phyloP scores from a whole-genome alignment of 2,888 invertebrate species.

The Eristalis tenax region DNA sequence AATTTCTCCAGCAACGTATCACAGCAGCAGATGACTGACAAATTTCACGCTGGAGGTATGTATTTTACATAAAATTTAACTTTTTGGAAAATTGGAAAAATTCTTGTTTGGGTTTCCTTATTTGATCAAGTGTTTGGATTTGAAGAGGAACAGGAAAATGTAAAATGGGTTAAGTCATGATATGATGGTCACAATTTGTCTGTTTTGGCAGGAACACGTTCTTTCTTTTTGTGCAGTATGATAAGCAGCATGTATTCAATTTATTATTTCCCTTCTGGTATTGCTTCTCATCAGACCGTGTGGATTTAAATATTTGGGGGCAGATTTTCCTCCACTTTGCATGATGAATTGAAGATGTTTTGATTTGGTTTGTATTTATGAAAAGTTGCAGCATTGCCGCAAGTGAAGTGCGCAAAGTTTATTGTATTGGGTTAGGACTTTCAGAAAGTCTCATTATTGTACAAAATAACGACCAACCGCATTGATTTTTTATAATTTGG shows the following conservation, averaged over 20 bases:
- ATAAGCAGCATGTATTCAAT: not conserved
- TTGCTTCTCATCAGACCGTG: not conserved
- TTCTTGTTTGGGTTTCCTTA: not conserved
- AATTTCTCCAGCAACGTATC: not conserved
- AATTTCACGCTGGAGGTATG: not conserved
- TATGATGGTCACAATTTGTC: not conserved
- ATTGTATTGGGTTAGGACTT: too few relatives aligned
- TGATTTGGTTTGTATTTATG: not conserved
- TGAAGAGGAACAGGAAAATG: not conserved
- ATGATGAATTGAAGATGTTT: not conserved
- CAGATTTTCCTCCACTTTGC: not conserved
- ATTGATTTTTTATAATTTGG: too few relatives aligned
- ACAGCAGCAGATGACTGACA: not conserved
- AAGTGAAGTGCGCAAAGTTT: too few relatives aligned
- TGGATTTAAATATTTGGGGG: not conserved
- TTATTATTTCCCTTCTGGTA: not conserved
- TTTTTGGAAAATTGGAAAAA: not conserved
- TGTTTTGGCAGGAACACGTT: not conserved
- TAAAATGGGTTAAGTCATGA: conserved; percentile 15
- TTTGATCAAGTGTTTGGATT: not conserved
- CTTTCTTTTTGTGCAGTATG: too few relatives aligned
- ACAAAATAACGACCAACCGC: too few relatives aligned
- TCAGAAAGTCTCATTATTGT: too few relatives aligned
- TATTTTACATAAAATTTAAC: conserved; percentile 21
- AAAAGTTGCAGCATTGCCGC: too few relatives aligned